Percentiles rank a stretch among this genome's conserved stretches.
phyloP scores from a whole-genome alignment of 2,797 vertebrate species.

The Tokudaia muenninki region DNA sequence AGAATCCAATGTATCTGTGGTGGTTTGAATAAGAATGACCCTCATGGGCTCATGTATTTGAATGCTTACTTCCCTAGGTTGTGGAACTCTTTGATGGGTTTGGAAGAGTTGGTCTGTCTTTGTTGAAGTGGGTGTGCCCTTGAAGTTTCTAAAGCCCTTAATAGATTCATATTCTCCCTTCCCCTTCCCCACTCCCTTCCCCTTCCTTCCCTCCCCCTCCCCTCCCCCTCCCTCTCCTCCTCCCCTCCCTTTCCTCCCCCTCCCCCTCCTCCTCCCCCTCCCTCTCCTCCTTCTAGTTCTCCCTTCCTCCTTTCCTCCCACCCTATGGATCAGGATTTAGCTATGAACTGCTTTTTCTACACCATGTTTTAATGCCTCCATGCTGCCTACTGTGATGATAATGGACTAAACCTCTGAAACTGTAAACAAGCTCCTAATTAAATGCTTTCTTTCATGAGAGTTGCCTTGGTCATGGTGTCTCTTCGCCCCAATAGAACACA shows the following conservation, averaged over 20 bases:
- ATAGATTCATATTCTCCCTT: background rate
- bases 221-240: accelerated
- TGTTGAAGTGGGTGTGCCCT: background rate
- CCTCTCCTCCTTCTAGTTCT: no score
- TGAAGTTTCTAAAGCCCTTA: background rate
- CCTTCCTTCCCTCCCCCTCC: accelerated
- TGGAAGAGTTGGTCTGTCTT: background rate
- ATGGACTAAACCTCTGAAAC: background rate
- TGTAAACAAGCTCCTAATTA: background rate
- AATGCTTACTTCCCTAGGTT: background rate
- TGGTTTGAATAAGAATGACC: background rate
- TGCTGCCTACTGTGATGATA: no score
- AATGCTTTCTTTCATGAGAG: background rate
- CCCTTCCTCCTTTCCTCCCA: background rate
- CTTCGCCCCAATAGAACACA: background rate
- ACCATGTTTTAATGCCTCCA: background rate
- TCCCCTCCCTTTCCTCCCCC: no score
- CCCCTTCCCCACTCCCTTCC: background rate
- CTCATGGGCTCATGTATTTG: background rate
- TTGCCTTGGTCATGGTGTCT: background rate
- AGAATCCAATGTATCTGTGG: background rate
- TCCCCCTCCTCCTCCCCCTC: accelerated
- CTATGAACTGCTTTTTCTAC: background rate
- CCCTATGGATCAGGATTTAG: background rate
- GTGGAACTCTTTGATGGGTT: background rate